Evolutionary conservation across 2,888 invertebrate genomes (phyloP), one percentile per base, ranked within the genome.

Genomic region (Ophion ellenae): DNA sequence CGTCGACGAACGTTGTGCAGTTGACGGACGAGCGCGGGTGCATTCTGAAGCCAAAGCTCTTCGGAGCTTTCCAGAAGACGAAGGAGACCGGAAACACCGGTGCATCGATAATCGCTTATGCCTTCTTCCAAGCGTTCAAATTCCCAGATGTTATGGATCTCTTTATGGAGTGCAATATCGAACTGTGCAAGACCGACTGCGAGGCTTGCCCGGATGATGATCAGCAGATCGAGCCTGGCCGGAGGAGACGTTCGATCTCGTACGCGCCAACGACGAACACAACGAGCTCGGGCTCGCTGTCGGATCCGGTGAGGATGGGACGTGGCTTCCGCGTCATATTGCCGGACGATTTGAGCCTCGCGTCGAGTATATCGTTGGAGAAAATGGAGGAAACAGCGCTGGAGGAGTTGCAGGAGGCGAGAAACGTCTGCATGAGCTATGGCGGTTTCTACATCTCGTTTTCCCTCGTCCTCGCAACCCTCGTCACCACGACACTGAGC

Each of bases 101-200:
- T 28, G 96, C 97, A 10, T 96, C 97, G 5, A 95, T 97, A 32
- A 96, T 97, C 40, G 97, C 97, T 0, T 97, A 96, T 90, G 97
- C 97, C 0, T 97, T 95, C 95, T 97, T 97, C 94, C 97, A 96
- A 91, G 97, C 97, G 0, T 97, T 97, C 94, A 97, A 97, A 94
- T 97, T 97, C 95, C 97, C 97, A 0, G 97, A 97, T 90, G 96
- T 97, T 71, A 97, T 97, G 97, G 97, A 97, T 90, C 94, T 97
- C 73, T 96, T 96, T 88, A 96, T 97, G 83, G 97, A 97, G 92
- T 97, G 97, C 90, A 97, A 97, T 87, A 96, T 97, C 0, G 97
- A 97, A 91, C 94, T 97, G 0, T 97, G 97, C 91, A 97, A 97
- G 94, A 96, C 96, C 17, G 96, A 97, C 89, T 97, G 97, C 90